Evolutionary conservation across 2,797 vertebrate genomes (phyloP).

Genomic region (Helarctos malayanus): DNA sequence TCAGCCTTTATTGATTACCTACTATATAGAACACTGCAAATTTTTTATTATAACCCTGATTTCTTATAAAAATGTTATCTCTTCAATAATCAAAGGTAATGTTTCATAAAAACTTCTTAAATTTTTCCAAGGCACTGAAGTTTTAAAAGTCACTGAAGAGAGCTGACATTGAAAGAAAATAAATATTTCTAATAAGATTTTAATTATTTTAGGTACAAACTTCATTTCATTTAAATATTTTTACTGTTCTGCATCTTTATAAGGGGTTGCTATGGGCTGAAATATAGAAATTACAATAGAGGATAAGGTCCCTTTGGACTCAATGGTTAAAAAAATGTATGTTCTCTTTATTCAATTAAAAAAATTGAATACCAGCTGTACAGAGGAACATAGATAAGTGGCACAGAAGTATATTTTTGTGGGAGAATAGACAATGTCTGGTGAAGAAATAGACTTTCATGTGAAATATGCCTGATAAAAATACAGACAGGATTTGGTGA

Average conservation of each 20-base stretch:
- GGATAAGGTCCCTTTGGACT: not conserved
- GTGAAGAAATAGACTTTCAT: not conserved
- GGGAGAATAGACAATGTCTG: not conserved
- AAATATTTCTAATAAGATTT: not conserved
- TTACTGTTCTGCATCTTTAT: not conserved
- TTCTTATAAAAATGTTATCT: constrained; percentile 40
- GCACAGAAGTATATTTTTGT: not conserved
- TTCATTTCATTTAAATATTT: not conserved
- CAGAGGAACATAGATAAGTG: not conserved
- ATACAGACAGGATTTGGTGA: not conserved
- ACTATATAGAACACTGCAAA: not conserved
- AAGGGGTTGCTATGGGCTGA: not conserved
- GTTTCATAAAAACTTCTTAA: not conserved
- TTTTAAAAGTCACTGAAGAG: constrained; percentile 42
- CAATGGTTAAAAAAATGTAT: not conserved
- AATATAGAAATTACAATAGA: not conserved
- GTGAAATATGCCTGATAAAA: not conserved
- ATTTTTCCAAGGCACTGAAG: not conserved
- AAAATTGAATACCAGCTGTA: not conserved
- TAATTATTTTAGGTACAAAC: constrained; percentile 18
- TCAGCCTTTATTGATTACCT: not conserved
- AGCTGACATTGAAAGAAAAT: not conserved
- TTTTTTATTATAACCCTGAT: not conserved
- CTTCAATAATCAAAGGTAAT: constrained; percentile 21
- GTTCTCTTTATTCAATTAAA: not conserved